phyloP scores from a whole-genome alignment of 2,113 vertebrate genomes.

The Neotoma lepida region DNA sequence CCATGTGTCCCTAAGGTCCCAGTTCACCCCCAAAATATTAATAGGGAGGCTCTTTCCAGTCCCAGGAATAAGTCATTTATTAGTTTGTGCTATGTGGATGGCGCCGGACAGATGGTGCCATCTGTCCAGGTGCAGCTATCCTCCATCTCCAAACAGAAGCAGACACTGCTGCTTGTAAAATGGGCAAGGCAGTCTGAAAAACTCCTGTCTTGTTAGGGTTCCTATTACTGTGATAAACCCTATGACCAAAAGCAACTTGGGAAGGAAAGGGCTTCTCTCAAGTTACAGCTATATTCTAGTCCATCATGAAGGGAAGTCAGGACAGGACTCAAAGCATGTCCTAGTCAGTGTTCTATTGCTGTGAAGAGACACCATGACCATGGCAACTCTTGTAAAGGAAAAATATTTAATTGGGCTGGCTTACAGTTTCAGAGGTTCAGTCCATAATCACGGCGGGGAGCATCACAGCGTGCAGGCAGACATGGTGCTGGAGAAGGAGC shows the following conservation, averaged over 20 bases:
- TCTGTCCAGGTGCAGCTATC: not conserved
- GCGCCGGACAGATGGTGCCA: not conserved
- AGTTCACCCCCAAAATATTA: not conserved
- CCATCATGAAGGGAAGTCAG: not conserved
- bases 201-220: not conserved
- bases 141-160: not conserved
- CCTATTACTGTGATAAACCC: not conserved
- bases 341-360: not conserved
- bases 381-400: not conserved
- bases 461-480: not conserved
- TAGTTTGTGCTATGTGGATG: not conserved
- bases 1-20: not conserved
- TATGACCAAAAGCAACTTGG: not conserved
- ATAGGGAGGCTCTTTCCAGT: not conserved
- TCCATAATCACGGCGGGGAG: not conserved
- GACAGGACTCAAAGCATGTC: not conserved
- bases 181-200: not conserved
- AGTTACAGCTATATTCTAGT: not conserved
- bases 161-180: not conserved
- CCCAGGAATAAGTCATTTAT: not conserved
- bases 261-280: not conserved
- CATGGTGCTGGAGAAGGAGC: not conserved
- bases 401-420: not conserved
- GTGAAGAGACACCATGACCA: not conserved
- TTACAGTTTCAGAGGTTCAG: not conserved